Base-by-base conservation (phyloP, 1,140 invertebrate species). In the Drosophila nikananu region DNA sequence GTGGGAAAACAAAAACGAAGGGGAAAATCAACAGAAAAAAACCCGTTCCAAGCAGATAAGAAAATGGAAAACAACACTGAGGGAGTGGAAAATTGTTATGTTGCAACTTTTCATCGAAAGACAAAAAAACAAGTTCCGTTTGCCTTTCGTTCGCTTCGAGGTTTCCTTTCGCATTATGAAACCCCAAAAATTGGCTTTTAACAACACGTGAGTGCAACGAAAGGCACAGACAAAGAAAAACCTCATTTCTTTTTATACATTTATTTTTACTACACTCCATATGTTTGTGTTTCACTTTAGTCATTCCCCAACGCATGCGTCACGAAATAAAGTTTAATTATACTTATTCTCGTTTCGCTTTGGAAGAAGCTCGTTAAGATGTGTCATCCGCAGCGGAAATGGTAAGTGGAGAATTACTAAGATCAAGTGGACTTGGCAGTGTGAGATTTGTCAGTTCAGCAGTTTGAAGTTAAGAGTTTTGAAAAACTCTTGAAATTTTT, bases 51-150 rank as follows among this genome's bases (percentile, higher is more conserved):
- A 71, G 72, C 59, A 70, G 72, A 74, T 63, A 48, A 62, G 27
- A 73, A 72, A 72, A 52, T 49, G 25, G 64, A 71, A 41, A 68
- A 41, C 30, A 55, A 58, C 54, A 57, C 54, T 23, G 54, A 57
- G 54, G 54, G 44, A 73, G 46, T 73, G 68, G 71, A 83, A 75
- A 71, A 76, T 72, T 63, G 61, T 73, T 73, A 75, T 86, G 55
- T 86, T 86, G 82, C 82, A 86, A 84, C 60, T 72, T 79, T 68
- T 59, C 30, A 1, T 35, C 12, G 32, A 35, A 35, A 35, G 12
- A 64, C 21, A 71, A 77, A 48, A 79, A 71, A 79, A 82, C 79
- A 86, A 86, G 83, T 86, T 86, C 82, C 79, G 59, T 61, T 62
- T 27, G 61, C 82, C 78, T 86, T 86, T 84, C 82, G 73, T 75